Base-by-base conservation (phyloP, 2,797 vertebrate genomes). In the Centroberyx gerrardi region DNA sequence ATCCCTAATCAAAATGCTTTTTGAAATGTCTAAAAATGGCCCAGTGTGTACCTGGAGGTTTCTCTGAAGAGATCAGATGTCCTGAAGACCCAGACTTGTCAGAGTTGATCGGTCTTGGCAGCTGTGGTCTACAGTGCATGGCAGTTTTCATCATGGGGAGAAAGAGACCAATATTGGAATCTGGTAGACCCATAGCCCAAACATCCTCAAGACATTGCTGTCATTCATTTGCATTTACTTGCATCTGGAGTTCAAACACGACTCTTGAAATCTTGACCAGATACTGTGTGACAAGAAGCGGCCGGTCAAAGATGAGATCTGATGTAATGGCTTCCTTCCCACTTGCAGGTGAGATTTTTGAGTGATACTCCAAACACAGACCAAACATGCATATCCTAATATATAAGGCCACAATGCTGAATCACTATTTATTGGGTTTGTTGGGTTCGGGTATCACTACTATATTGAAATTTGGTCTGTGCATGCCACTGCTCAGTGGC, bases 181-280 rank as follows among this genome's bases (percentile, higher is more conserved):
- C 33, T 72, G 54, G 49, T 75, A 13, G 18, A 74, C 62, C 52
- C 40, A 68, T 27, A 62, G 31, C 36, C 33, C 42, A 68, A 55
- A 74, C 40, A 15, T 66, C 40, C 54, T 64, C 62, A n/a, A 55
- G 56, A 66, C 64, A 51, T 52, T 61, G n/a, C 55, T 69, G 44
- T 28, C 18, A 66, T 82, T 74, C 54, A 71, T 83, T 74, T 70
- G 61, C 48, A 67, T 72, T 58, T 63, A 63, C 51, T 51, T 66
- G 29, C 61, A 61, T 62, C 52, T 70, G 38, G 22, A 75, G 67
- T 46, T 55, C 9, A 48, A 49, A 76, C 55, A 38, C 8, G 0
- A 53, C 46, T 18, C 38, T 59, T 10, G 18, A 63, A 53, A 49
- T 10, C 33, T 2, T 8, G 7, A 51, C 3, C 0, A 0, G 8